Percentiles rank a stretch among this genome's conserved stretches.
These are phyloP conservation scores for Drosophila tani DNA, from an alignment of 1,140 invertebrate genomes.

Conservation along the genomic window DNA sequence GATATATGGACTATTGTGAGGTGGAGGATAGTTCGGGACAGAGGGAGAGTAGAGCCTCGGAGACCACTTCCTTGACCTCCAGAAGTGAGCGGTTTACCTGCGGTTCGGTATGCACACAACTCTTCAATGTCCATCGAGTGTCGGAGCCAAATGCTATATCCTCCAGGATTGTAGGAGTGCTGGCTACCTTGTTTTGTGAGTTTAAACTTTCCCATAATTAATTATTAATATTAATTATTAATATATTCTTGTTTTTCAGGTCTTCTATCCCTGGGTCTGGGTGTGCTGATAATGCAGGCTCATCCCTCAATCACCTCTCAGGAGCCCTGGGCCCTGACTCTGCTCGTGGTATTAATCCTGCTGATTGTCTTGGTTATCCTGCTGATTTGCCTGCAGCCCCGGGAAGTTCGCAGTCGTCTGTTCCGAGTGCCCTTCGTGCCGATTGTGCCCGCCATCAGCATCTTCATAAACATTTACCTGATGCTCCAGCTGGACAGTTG, in stretches of 20 bases:
- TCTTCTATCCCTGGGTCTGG: slow-evolving; percentile 62
- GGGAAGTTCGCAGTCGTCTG: slow-evolving; percentile 54
- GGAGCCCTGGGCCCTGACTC: slow-evolving; percentile 63
- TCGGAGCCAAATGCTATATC: slow-evolving; percentile 63
- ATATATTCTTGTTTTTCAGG: slow-evolving; percentile 29
- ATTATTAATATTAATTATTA: background rate
- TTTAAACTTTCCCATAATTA: background rate
- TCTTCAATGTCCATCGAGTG: slow-evolving; percentile 68
- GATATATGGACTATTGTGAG: slow-evolving; percentile 77
- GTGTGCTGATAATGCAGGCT: slow-evolving; percentile 75
- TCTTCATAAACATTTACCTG: slow-evolving; percentile 90
- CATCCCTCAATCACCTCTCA: slow-evolving; percentile 49
- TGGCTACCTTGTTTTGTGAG: slow-evolving; percentile 71
- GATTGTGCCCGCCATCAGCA: slow-evolving; percentile 88
- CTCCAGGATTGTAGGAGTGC: slow-evolving; percentile 65
- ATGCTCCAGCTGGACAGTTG: slow-evolving; percentile 89
- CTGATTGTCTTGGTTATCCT: slow-evolving; percentile 61
- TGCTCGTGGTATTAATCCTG: slow-evolving; percentile 57
- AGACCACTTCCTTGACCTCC: slow-evolving; percentile 66
- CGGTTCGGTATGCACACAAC: slow-evolving; percentile 55
- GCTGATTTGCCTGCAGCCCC: slow-evolving; percentile 71
- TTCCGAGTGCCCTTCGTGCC: slow-evolving; percentile 90
- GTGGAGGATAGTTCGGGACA: slow-evolving; percentile 26
- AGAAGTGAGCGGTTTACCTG: slow-evolving; percentile 53
- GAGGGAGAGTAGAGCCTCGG: slow-evolving; percentile 33